A percentile compares a stretch with the other conserved stretches of the same genome.
phyloP scores from a whole-genome alignment of 1,140 invertebrate genomes.

The Aleiodes sp. region DNA sequence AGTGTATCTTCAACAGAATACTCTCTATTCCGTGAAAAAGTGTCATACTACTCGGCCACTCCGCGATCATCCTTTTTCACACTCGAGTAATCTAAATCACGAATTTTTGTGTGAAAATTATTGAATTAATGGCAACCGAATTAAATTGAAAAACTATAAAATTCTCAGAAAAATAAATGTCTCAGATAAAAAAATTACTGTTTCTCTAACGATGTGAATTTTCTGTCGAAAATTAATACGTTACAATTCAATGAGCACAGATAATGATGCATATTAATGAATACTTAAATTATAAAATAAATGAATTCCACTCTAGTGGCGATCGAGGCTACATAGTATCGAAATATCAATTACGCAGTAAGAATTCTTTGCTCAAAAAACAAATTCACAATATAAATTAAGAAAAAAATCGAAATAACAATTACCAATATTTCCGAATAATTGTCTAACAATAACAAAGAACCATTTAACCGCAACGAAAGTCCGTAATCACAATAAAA shows the following conservation, averaged over 20 bases:
- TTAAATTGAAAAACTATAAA: too few species aligned
- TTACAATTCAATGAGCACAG: not conserved
- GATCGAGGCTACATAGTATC: conserved; percentile 7
- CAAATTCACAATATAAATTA: too few species aligned
- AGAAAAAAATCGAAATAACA: too few species aligned
- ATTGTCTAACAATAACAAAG: not conserved
- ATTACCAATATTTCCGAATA: too few species aligned
- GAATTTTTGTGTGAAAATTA: not conserved
- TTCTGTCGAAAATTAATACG: not conserved
- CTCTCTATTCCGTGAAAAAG: not conserved
- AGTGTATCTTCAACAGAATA: not conserved
- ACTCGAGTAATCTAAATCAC: conserved; percentile 11
- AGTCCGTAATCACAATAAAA: not conserved
- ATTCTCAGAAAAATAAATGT: not conserved
- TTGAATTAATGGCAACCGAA: not conserved
- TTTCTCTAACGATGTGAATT: not conserved
- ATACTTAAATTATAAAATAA: conserved; percentile 18
- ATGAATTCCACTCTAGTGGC: conserved; percentile 16
- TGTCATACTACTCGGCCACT: not conserved
- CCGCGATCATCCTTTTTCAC: not conserved
- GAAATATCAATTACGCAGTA: not conserved
- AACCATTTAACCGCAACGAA: not conserved
- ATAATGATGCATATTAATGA: conserved; percentile 8
- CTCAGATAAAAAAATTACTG: not conserved
- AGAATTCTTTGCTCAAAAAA: not conserved